These are phyloP conservation scores for Eptesicus fuscus DNA, from an alignment of 2,113 vertebrate species.

Conservation along the genomic window DNA sequence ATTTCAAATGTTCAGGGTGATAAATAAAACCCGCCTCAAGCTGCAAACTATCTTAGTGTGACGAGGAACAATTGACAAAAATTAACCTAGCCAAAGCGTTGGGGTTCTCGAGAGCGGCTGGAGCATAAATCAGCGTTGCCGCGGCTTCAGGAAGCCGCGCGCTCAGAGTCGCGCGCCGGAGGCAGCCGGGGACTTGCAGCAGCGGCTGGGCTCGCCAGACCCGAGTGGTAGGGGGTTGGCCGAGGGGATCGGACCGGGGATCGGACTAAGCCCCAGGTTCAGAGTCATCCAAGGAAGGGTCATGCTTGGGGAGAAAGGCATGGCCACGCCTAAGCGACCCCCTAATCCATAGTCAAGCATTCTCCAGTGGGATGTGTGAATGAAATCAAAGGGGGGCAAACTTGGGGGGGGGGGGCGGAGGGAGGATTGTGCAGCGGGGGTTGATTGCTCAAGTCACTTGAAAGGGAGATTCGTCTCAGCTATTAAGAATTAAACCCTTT, in stretches of 20 bases:
- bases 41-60: conserved; percentile 63
- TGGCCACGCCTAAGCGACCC: background rate
- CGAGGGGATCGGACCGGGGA: fast-evolving
- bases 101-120: background rate
- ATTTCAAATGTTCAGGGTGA: conserved; percentile 71
- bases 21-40: conserved; percentile 61
- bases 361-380: background rate
- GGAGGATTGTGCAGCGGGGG: no score
- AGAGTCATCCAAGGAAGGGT: background rate
- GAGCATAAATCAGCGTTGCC: conserved; percentile 28
- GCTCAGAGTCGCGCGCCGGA: background rate
- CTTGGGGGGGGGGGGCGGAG: background rate
- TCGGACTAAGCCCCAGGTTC: background rate
- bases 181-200: fast-evolving
- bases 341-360: background rate
- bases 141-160: background rate
- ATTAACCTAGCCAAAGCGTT: conserved; percentile 55
- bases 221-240: background rate
- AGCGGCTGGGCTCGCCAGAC: background rate
- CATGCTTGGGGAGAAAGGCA: background rate
- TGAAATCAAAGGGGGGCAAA: background rate
- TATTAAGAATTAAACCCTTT: background rate
- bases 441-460: conserved; percentile 2
- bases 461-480: background rate
- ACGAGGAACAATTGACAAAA: conserved; percentile 69